Evolutionary conservation across 2,113 vertebrate genomes (phyloP), one percentile per base, ranked within the genome.

Genomic region (Sorex fumeus): DNA sequence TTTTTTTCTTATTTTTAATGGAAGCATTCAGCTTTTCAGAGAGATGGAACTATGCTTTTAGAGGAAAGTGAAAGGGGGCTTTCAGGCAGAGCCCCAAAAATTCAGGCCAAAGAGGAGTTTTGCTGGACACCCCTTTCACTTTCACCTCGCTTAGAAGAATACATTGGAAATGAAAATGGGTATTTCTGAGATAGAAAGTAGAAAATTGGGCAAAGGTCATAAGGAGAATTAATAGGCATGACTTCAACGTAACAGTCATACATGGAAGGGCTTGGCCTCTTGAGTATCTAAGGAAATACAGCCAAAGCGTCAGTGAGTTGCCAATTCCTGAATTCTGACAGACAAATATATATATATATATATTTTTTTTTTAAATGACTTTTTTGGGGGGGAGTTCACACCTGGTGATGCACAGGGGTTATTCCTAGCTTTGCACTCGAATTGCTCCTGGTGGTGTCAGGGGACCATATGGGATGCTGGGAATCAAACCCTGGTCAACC

Each of bases 21-120:
- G 66, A 45, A 67, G 32, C 69, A 60, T 88, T 94, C 64, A 75
- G 43, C 67, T 94, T 75, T n/a, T 45, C 45, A 57, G 50, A 93
- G 62, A 84, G 83, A 64, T 70, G 79, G 72, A 88, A 47, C 30
- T n/a, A 3, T 0, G 6, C 80, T 57, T 91, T 30, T 34, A 88
- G 0, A 89, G 78, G 32, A 25, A 34, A 74, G 18, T 21, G 27
- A 81, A 84, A 90, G 30, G 47, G 57, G 71, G 16, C 43, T 27
- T 78, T 80, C 45, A 87, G 40, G 23, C 34, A 43, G 11, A 82
- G 47, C 40, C 74, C n/a, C 57, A 43, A 3, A 36, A 87, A 89
- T 74, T 71, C 13, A 71, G 84, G 53, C 25, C 62, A 60, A 77
- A 53, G 50, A 69, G 43, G 67, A 16, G 60, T 47, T 88, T 78